Percentiles rank a stretch among this genome's conserved stretches.
Conservation (phyloP, 2,888 invertebrate species). For the Cynaeus angustus region DNA sequence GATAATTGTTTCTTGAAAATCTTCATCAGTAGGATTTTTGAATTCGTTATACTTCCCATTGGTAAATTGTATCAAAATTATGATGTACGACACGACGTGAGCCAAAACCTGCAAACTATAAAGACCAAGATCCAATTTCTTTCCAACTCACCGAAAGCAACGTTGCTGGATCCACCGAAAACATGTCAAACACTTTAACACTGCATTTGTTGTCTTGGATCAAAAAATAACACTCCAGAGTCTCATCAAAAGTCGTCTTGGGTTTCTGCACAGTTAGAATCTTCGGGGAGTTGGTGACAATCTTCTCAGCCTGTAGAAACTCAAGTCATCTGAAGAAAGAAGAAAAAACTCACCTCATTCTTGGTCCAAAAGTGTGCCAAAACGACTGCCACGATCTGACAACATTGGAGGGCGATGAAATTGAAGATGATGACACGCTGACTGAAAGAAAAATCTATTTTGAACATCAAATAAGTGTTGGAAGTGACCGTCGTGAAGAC, state of each 20-base stretch:
- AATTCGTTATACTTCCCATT: too few species aligned
- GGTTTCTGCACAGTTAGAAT: not conserved
- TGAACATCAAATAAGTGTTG: not conserved
- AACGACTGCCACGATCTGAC: not conserved
- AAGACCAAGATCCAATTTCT: not conserved
- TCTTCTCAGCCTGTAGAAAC: slow-evolving; percentile 4
- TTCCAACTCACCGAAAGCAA: slow-evolving; percentile 6
- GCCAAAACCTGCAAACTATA: not conserved
- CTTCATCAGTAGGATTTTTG: too few species aligned
- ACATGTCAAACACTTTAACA: not conserved
- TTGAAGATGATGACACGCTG: not conserved
- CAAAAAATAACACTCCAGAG: slow-evolving; percentile 3
- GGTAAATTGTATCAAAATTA: not conserved
- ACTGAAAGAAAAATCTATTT: not conserved
- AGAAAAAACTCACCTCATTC: not conserved
- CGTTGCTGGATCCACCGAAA: not conserved
- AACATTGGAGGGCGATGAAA: not conserved
- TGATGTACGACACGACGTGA: not conserved
- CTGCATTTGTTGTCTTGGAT: not conserved
- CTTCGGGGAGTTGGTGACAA: not conserved
- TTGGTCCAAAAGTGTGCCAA: not conserved
- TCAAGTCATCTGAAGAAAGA: too few species aligned
- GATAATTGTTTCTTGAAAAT: too few species aligned
- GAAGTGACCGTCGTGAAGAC: not conserved
- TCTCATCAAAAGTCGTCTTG: slow-evolving; percentile 2